Evolutionary conservation across 2,888 invertebrate genomes (phyloP).

Genomic region (Chaitophorus viminalis): DNA sequence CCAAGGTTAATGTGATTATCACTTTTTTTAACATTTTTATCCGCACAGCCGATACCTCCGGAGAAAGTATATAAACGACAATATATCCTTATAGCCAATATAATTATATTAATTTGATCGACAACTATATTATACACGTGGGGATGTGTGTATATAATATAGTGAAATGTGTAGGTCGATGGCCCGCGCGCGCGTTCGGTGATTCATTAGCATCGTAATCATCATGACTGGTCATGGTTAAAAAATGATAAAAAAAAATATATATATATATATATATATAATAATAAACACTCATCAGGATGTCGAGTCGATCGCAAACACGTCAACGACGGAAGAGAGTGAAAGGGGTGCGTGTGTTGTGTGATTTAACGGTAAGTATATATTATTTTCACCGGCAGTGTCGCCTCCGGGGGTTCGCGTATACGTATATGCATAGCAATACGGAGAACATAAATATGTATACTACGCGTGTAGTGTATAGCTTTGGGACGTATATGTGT

Average conservation of each 20-base stretch:
- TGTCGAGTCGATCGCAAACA: background rate
- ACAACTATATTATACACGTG: slow-evolving; percentile 5
- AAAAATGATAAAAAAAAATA: background rate
- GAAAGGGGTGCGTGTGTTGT: slow-evolving; percentile 45
- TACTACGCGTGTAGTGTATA: background rate
- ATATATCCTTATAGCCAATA: background rate
- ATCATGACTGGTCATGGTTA: background rate
- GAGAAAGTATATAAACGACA: slow-evolving; percentile 35
- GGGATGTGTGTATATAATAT: too few species aligned
- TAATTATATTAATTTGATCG: slow-evolving; percentile 50
- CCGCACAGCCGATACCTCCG: background rate
- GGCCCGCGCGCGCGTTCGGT: background rate
- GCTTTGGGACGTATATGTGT: background rate
- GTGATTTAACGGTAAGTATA: slow-evolving; percentile 39
- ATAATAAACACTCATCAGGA: background rate
- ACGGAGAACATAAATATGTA: background rate
- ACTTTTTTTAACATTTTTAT: background rate
- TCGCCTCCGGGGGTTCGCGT: slow-evolving; percentile 10
- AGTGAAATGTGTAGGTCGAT: slow-evolving; percentile 49
- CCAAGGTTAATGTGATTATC: background rate
- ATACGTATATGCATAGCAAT: background rate
- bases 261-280: too few species aligned
- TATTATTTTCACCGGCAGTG: slow-evolving; percentile 39
- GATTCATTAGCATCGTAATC: slow-evolving; percentile 17
- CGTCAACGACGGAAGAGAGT: slow-evolving; percentile 33